A percentile compares a stretch with the other conserved stretches of the same genome.
Conservation (phyloP, 2,797 vertebrate genomes). For the Urophycis tenuis region DNA sequence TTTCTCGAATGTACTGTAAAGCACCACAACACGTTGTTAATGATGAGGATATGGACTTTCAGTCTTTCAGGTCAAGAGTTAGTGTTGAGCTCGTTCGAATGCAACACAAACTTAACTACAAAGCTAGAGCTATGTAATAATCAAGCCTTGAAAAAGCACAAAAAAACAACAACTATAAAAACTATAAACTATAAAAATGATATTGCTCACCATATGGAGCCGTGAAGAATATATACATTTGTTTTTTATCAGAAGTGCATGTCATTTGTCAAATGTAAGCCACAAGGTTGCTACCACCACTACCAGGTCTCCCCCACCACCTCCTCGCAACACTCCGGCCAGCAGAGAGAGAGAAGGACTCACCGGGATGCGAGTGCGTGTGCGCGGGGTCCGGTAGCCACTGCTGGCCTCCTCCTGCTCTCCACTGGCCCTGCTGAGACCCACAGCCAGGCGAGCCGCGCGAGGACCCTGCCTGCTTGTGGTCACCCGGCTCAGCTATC, state of each 20-base stretch:
- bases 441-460: conserved; percentile 26
- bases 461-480: neutral
- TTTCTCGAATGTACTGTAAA: conserved; percentile 62
- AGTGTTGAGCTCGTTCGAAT: neutral
- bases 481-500: neutral
- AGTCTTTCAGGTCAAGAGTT: no score
- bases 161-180: no score
- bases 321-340: neutral
- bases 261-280: neutral
- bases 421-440: conserved; percentile 52
- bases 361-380: conserved; percentile 58
- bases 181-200: neutral
- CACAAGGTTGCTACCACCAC: neutral
- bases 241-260: no score
- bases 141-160: no score
- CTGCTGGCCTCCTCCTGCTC: conserved; percentile 32
- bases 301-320: no score
- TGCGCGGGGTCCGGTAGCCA: conserved; percentile 21
- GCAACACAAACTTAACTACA: no score
- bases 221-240: no score
- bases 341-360: conserved; percentile 34
- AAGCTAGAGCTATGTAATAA: no score
- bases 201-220: neutral
- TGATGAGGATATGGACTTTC: neutral
- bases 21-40: conserved; percentile 6